Percentiles rank a stretch among this genome's conserved stretches.
phyloP scores from a whole-genome alignment of 2,797 vertebrate species.

The Zalophus californianus region DNA sequence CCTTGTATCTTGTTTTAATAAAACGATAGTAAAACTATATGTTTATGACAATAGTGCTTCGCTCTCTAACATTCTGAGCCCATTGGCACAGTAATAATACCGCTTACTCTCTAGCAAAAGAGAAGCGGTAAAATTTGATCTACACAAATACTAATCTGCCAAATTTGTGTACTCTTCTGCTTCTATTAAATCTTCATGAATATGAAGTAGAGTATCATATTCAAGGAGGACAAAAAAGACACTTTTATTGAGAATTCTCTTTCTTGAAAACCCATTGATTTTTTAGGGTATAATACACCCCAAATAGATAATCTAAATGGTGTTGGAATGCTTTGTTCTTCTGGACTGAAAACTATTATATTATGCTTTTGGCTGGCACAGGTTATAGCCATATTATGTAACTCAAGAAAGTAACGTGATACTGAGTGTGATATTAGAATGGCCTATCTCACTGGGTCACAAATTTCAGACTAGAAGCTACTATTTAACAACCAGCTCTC shows the following conservation, averaged over 20 bases:
- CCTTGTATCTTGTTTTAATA: constrained; percentile 53
- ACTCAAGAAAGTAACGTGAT: background rate
- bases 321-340: background rate
- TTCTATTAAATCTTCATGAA: background rate
- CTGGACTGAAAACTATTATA: background rate
- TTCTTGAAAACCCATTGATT: constrained; percentile 11
- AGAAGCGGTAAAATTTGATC: constrained; percentile 14
- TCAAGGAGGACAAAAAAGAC: background rate
- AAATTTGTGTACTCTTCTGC: background rate
- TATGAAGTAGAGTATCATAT: background rate
- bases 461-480: background rate
- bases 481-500: background rate
- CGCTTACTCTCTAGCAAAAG: background rate
- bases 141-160: background rate
- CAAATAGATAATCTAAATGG: background rate
- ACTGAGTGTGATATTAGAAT: background rate
- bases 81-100: constrained; percentile 33
- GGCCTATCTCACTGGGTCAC: background rate
- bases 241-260: constrained; percentile 19
- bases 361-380: background rate
- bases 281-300: background rate
- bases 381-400: background rate
- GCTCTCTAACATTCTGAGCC: constrained; percentile 27
- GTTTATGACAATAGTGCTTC: constrained; percentile 7
- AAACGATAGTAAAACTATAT: constrained; percentile 15